These are phyloP conservation scores for Cygnus atratus DNA, from an alignment of 2,113 vertebrate genomes.

Conservation along the genomic window DNA sequence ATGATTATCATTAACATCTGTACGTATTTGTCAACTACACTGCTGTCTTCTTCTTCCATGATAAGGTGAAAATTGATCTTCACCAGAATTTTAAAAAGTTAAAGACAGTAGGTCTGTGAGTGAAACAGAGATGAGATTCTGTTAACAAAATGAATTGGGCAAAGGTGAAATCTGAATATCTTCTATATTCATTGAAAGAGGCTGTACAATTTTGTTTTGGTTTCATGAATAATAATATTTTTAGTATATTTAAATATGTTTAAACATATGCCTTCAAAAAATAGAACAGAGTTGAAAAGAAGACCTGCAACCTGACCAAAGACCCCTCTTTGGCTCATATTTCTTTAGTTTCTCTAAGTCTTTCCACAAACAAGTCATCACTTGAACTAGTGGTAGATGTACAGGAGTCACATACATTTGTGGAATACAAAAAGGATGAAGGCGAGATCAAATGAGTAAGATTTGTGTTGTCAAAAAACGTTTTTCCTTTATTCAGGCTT, in stretches of 20 bases:
- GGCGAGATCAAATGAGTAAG: background rate
- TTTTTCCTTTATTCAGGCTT: background rate
- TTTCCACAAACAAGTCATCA: background rate
- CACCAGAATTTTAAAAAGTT: background rate
- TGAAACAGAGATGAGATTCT: background rate
- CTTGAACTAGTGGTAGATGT: background rate
- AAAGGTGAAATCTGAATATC: background rate
- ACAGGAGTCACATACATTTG: background rate
- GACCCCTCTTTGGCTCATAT: background rate
- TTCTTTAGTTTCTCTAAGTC: background rate
- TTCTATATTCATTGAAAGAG: background rate
- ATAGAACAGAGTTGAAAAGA: background rate
- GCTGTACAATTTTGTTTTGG: background rate
- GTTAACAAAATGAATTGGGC: background rate
- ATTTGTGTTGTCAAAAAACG: background rate
- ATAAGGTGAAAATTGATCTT: background rate
- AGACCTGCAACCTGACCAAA: background rate
- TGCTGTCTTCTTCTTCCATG: background rate
- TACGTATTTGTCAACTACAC: background rate
- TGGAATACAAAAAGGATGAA: background rate
- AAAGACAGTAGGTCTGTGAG: background rate
- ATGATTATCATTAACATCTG: background rate
- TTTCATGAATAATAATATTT: background rate
- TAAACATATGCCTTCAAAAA: background rate
- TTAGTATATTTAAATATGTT: background rate